Evolutionary conservation across 2,797 vertebrate species (phyloP), one percentile per base, ranked within the genome.

Genomic region (Amniataba percoides): DNA sequence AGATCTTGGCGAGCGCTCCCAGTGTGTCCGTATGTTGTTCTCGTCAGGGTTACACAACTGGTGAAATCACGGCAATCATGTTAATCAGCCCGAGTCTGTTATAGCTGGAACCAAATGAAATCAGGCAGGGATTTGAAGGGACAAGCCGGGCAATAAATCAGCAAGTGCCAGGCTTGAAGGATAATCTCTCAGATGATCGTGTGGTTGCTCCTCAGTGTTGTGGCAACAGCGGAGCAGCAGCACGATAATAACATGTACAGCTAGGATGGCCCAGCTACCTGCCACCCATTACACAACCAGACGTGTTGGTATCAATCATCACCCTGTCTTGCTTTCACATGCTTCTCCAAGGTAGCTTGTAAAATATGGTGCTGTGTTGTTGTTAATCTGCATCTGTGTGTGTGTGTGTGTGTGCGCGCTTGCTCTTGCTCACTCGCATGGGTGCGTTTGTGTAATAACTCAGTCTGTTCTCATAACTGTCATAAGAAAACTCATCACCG

Each of bases 401-500:
- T n/a, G n/a, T n/a, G n/a, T 48, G 42, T n/a, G 42, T 73, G 69
- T 51, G 64, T 43, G 71, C 53, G 74, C 31, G 48, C 66, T 56
- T 45, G 66, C 7, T 23, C 21, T 3, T 1, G 6, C 36, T 1
- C 0, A 27, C 45, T 31, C 34, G 6, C 34, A 25, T 39, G 63
- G 19, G 16, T n/a, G 19, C 7, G 5, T 25, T n/a, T 70, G 74
- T 36, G 52, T 77, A 52, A 85, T 91, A 81, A 88, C 86, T 88
- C 72, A 77, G 63, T 81, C 65, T 80, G 77, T 77, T 85, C 61
- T 75, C 77, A 77, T 80, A 84, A 85, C 71, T 75, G 83, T 88
- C 81, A 59, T 16, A 48, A 71, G 74, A 63, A 85, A 84, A 80
- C 74, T 76, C 82, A 81, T 80, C 84, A 73, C 65, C 18, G 56